Evolutionary conservation across 2,797 vertebrate genomes (phyloP), one percentile per base, ranked within the genome.

Genomic region (Lophotriccus pileatus): DNA sequence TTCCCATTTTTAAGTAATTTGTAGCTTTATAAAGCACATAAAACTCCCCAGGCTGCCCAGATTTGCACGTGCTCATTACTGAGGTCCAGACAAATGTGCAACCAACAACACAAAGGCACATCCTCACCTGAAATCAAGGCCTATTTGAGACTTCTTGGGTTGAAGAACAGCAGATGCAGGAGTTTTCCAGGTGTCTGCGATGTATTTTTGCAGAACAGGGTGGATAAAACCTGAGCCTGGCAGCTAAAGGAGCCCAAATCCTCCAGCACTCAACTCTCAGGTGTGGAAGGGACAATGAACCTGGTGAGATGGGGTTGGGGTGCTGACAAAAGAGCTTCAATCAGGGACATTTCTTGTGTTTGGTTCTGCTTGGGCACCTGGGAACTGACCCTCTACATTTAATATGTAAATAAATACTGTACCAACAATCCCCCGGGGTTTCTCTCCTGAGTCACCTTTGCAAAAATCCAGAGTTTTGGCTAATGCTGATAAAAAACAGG

Each of bases 101-200:
- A 23, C 41, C 37, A 59, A 16, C 39, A 39, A 16, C 39, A 39
- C 10, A 47, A 74, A 72, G 23, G 10, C 49, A 37, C 28, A 43
- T 22, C 37, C 23, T 60, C 63, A 41, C 22, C 59, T 43, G 41
- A 76, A 82, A 58, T 10, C 19, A 82, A 66, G 25, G 43, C 20
- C 20, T 1, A 1, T 8, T 60, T 53, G 32, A 77, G 39, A 10
- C 56, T 70, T 73, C 36, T 21, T 0, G 0, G 47, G 50, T 2
- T 39, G 68, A 50, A 59, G 36, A 30, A 20, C 47, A 83, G 60
- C 36, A 69, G 21, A 43, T 4, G 2, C 36, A 70, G 20, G 30
- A 7, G 6, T 14, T 66, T 69, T 58, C 32, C 46, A 6, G 28
- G 43, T 52, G 36, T 27, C 24, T 58, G n/a, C 28, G n/a, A 39